phyloP scores from a whole-genome alignment of 2,888 invertebrate genomes.

The Dendrolimus houi region DNA sequence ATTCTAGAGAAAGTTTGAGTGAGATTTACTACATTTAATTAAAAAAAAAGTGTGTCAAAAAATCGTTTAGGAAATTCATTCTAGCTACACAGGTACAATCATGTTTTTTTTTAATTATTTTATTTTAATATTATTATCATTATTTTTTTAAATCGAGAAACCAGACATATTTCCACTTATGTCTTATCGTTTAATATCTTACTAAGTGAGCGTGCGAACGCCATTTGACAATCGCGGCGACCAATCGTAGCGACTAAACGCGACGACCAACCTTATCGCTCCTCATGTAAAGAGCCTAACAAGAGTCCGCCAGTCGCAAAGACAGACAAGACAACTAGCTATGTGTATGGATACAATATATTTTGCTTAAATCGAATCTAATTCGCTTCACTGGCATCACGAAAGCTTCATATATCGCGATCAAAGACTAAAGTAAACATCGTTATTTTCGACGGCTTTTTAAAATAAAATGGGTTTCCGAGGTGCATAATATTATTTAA shows the following conservation, averaged over 20 bases:
- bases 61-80: conserved; percentile 55
- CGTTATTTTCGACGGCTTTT: no score
- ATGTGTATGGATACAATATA: conserved; percentile 50
- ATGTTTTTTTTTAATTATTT: conserved; percentile 17
- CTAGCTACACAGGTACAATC: conserved; percentile 74
- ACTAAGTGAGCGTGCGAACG: conserved; percentile 31
- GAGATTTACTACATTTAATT: conserved; percentile 9
- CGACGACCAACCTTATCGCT: not conserved
- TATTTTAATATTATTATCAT: conserved; percentile 10
- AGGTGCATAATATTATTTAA: no score
- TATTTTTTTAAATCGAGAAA: conserved; percentile 29
- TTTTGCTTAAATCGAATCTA: conserved; percentile 58
- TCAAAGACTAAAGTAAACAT: no score
- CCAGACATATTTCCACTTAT: conserved; percentile 56
- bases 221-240: conserved; percentile 15
- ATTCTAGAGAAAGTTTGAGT: conserved; percentile 27
- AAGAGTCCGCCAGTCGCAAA: conserved; percentile 45
- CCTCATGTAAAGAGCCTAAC: conserved; percentile 16
- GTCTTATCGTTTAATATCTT: conserved; percentile 38
- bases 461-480: no score
- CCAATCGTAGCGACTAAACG: conserved; percentile 4
- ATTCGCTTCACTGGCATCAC: conserved; percentile 13
- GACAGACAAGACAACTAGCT: conserved; percentile 56
- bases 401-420: conserved; percentile 8
- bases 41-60: conserved; percentile 16